Evolutionary conservation across 2,797 vertebrate species (phyloP).

Genomic region (Neostethus bicornis): DNA sequence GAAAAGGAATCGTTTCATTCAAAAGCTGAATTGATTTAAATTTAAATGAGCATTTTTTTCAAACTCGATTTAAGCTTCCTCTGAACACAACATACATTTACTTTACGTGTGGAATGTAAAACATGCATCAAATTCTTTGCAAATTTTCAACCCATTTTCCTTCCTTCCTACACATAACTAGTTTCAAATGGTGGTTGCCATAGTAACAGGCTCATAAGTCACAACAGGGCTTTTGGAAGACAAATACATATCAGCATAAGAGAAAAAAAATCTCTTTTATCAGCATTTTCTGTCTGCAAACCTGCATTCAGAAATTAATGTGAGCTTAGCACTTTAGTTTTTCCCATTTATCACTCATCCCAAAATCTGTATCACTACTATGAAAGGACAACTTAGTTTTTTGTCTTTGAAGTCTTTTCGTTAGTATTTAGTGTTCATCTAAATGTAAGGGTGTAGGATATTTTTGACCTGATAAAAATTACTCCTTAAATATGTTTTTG

Average conservation of each 20-base stretch:
- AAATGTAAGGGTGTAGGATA: too few species aligned
- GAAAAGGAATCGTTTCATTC: constrained; percentile 32
- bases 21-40: constrained; percentile 43
- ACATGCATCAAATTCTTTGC: constrained; percentile 69
- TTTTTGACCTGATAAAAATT: too few species aligned
- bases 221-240: constrained; percentile 82
- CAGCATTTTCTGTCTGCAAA: constrained; percentile 51
- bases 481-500: too few species aligned
- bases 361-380: neutral
- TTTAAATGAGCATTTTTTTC: constrained; percentile 14
- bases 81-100: constrained; percentile 43
- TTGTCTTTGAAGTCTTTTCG: neutral
- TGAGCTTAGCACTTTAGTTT: constrained; percentile 15
- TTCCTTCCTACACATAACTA: constrained; percentile 82
- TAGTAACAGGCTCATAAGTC: constrained; percentile 82
- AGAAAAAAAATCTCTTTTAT: constrained; percentile 62
- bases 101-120: constrained; percentile 67
- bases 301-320: constrained; percentile 26
- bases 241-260: constrained; percentile 72
- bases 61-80: constrained; percentile 43
- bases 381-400: neutral
- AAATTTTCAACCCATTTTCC: constrained; percentile 75
- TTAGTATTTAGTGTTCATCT: too few species aligned
- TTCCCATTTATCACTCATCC: constrained; percentile 9
- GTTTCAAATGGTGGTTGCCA: constrained; percentile 82